Evolutionary conservation across 2,888 invertebrate species (phyloP), one percentile per base, ranked within the genome.

Genomic region (Exephanes ischioxanthus): DNA sequence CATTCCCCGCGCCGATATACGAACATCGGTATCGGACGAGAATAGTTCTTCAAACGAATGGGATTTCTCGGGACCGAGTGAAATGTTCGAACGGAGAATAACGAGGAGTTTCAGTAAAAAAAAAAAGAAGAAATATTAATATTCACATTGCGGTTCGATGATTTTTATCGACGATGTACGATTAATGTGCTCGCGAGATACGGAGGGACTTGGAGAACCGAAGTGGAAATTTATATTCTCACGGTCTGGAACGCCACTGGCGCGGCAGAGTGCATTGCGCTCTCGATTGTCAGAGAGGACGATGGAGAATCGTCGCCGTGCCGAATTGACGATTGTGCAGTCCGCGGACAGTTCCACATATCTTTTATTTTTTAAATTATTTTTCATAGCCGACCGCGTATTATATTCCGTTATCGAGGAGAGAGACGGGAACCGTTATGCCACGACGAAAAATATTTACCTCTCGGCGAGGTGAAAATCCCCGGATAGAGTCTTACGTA

Each of bases 321-420:
- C 16, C 26, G 61, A 61, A 41, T 63, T 37, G 51, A 70, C 81
- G 70, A 70, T 9, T 33, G n/a, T 22, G 14, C 75, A 68, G 70
- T 53, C 33, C 26, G 58, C 30, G 9, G 61, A 33, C 68, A 80
- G 33, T 78, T 67, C 16, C 67, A 19, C 70, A 37, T 33, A 73
- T 33, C 67, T 81, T 75, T 16, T 16, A 16, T 48, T 48, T 48
- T 16, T 48, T 48, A 0, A 3, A 86, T 82, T 86, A 11, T 41
- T 41, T 41, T 41, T 41, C 41, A 11, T 41, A 41, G 2, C 41
- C 72, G 80, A 53, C 72, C 85, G 86, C 88, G 41, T 79, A 70
- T 85, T 89, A 89, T 87, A 87, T 86, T 88, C 90, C 90, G 88
- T 90, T 89, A 90, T 53, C 45, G 19, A n/a, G 51, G 61, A n/a